Base-by-base conservation (phyloP, 2,113 vertebrate genomes). In the Percopsis transmontana region DNA sequence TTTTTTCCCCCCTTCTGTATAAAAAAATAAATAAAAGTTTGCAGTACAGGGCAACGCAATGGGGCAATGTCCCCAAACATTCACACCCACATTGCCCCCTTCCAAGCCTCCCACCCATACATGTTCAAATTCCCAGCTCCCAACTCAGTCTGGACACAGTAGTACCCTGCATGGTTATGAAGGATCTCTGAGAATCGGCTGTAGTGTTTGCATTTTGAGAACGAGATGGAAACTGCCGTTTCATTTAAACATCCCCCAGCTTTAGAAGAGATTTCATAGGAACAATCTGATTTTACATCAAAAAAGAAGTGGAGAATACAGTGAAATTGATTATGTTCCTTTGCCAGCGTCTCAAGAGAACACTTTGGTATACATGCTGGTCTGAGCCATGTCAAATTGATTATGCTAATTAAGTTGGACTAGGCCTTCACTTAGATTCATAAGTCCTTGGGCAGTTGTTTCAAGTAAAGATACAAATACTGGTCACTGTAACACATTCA, bases 401-500 rank as follows among this genome's bases (percentile, higher is more conserved):
- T 85, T 61, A 66, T 54, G 72, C 51, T 40, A 54, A 76, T 74
- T 76, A 64, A 40, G 66, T 47, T 56, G 66, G 50, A 83, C 55
- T 52, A 72, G 66, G 71, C 72, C 68, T 77, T 82, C 65, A 70
- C 77, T 81, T 84, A 73, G 62, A 75, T 70, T 69, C 57, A 58
- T 23, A 80, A 76, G 61, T 74, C 70, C 74, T 70, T 70, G 76
- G 83, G 85, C 83, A 86, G 83, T 69, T 68, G 58, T 66, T 63
- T 55, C 62, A 90, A 84, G 63, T 73, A 68, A 81, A 82, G 56
- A 76, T 81, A 77, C 63, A 88, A 85, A 81, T 77, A 83, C 73
- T 82, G 83, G 74, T 81, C 76, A 79, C 78, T 79, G 74, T 79
- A 88, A 88, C 82, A 90, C 81, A 87, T 89, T 87, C 84, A 85